phyloP scores from a whole-genome alignment of 2,797 vertebrate species.

The Gadopsis marmoratus region DNA sequence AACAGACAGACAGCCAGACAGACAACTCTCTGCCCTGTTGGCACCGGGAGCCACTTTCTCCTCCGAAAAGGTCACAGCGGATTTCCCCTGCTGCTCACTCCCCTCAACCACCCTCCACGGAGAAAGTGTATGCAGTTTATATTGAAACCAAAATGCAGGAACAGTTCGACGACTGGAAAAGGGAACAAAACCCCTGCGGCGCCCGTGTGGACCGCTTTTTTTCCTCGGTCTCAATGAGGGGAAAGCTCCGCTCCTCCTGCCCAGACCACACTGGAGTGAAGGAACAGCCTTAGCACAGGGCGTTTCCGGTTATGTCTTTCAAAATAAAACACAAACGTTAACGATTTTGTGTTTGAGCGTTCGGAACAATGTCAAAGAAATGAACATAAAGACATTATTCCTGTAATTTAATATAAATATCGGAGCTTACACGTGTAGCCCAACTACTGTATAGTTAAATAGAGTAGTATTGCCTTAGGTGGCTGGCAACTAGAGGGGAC shows the following conservation, averaged over 20 bases:
- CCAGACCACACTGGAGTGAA: accelerated
- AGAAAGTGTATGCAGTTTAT: background rate
- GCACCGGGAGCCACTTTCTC: conserved; percentile 69
- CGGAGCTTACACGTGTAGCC: accelerated
- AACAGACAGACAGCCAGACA: conserved; percentile 1
- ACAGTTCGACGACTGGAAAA: background rate
- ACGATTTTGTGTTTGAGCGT: accelerated
- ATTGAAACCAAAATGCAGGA: background rate
- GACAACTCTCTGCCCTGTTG: conserved; percentile 69
- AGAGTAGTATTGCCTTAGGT: background rate
- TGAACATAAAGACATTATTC: too few species aligned
- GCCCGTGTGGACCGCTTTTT: background rate
- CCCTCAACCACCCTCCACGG: background rate
- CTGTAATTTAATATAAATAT: background rate
- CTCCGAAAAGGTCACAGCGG: conserved; percentile 56
- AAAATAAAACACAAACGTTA: conserved; percentile 25
- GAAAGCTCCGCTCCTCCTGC: conserved; percentile 7
- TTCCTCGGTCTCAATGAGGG: background rate
- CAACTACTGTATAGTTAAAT: background rate
- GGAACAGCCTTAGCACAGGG: accelerated
- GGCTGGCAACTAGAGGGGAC: background rate
- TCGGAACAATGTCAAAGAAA: background rate
- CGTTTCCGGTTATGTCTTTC: background rate
- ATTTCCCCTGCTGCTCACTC: conserved; percentile 44
- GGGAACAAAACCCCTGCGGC: background rate